Conservation (phyloP, 2,113 vertebrate species). For the Oncorhynchus kisutch region DNA sequence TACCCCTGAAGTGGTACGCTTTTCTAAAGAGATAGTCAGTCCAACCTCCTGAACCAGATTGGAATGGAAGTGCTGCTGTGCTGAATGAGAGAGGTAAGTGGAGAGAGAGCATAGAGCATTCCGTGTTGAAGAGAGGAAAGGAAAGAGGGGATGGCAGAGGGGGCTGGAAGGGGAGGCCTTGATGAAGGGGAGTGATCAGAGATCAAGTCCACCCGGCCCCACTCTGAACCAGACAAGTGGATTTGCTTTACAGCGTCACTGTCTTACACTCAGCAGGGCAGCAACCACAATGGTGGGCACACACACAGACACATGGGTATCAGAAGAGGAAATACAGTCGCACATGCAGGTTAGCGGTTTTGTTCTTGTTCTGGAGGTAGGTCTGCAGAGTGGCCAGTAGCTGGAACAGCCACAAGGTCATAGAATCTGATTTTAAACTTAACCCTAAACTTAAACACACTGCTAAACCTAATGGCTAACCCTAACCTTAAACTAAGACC, state of each 20-base stretch:
- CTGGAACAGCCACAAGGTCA: constrained; percentile 14
- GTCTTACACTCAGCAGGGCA: constrained; percentile 36
- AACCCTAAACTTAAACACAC: too few species aligned
- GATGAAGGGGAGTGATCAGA: constrained; percentile 59
- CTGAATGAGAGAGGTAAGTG: too few species aligned
- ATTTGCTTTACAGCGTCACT: constrained; percentile 51
- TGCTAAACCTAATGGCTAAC: too few species aligned
- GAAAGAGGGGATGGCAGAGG: not conserved
- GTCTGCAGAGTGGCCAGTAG: too few species aligned
- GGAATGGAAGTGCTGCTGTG: not conserved
- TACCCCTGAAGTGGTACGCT: too few species aligned
- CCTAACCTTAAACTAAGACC: too few species aligned
- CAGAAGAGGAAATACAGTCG: not conserved
- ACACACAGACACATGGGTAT: constrained; percentile 32
- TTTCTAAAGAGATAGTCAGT: too few species aligned
- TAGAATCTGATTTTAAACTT: too few species aligned
- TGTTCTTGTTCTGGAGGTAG: too few species aligned
- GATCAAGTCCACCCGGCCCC: constrained; percentile 35
- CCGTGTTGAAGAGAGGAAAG: not conserved
- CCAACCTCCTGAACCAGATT: not conserved
- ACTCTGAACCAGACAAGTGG: constrained; percentile 51
- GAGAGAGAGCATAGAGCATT: not conserved
- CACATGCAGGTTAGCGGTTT: too few species aligned
- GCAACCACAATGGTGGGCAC: not conserved
- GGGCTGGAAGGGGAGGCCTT: constrained; percentile 2